Conservation (phyloP, 35 echinoderm and acorn worm genomes). For the Anneissia japonica region DNA sequence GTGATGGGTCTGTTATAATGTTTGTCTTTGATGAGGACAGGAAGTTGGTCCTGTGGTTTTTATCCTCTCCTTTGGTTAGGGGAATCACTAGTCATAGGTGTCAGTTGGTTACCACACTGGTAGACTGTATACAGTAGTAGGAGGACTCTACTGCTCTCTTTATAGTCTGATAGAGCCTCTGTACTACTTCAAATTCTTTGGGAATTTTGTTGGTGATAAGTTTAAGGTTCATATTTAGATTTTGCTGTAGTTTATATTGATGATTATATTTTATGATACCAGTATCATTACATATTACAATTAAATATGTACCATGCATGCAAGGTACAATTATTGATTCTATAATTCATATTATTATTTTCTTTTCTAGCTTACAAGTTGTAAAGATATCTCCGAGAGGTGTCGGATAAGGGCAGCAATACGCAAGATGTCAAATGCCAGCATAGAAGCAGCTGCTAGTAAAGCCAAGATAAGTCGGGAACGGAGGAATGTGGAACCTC, state of each 20-base stretch:
- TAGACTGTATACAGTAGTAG: not conserved
- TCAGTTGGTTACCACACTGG: not conserved
- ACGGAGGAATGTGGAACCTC: not conserved
- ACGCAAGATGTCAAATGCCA: not conserved
- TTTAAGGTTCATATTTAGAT: no score
- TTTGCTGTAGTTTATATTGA: no score
- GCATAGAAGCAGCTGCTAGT: not conserved
- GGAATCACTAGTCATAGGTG: not conserved
- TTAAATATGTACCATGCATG: no score
- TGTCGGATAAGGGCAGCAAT: not conserved
- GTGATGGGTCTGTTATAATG: not conserved
- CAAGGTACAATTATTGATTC: no score
- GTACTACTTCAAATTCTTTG: not conserved
- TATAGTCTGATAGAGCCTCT: no score
- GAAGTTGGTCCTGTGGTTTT: not conserved
- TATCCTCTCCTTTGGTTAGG: not conserved
- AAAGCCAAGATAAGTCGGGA: not conserved
- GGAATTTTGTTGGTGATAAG: not conserved
- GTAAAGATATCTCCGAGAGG: not conserved
- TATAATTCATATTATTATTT: not conserved
- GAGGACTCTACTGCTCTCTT: not conserved
- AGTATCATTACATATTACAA: no score
- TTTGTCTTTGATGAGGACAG: not conserved
- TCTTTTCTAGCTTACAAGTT: not conserved
- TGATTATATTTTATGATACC: no score